Base-by-base conservation (phyloP, 2,888 invertebrate genomes). In the Heteropelma amictum region DNA sequence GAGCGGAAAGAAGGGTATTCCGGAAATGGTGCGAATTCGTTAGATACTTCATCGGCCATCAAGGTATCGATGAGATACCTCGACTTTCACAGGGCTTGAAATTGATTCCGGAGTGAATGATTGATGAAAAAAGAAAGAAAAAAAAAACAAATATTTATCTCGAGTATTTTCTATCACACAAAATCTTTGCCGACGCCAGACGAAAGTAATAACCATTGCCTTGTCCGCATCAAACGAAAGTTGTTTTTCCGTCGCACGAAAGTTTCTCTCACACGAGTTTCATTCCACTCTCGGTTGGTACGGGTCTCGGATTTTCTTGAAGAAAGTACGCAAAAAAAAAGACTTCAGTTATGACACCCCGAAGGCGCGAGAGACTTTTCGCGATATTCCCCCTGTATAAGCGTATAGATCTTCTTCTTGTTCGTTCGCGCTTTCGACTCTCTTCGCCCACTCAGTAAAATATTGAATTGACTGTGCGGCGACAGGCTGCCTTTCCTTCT, bases 401-500 rank as follows among this genome's bases (percentile, higher is more conserved):
- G 10, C 12, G 4, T 42, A 49, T 26, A 49, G 35, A 26, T 38
- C 30, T 33, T 60, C 19, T 58, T 38, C 40, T 51, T 49, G 30
- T 23, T 72, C 72, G 51, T 56, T 56, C 42, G 17, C 53, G 12
- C 45, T 56, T 58, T 23, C 49, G 19, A 28, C 47, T 58, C 69
- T 53, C 67, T 40, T 65, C 49, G 71, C 72, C 63, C 61, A 35
- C 67, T 70, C 61, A 53, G 72, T 79, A 70, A 77, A 79, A 77
- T 77, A 79, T 77, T 77, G 77, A 79, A 79, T 77, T 67, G 76
- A 77, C 69, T 70, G 58, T 10, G 49, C 49, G 30, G 58, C 19
- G 17, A 67, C 19, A n/a, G 28, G 10, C 19, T 35, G 58, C n/a
- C 3, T 4, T 35, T 8, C 10, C 26, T 38, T 72, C 72, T 76